phyloP scores from a whole-genome alignment of 1,140 invertebrate genomes.

The Brachionus sp. region DNA sequence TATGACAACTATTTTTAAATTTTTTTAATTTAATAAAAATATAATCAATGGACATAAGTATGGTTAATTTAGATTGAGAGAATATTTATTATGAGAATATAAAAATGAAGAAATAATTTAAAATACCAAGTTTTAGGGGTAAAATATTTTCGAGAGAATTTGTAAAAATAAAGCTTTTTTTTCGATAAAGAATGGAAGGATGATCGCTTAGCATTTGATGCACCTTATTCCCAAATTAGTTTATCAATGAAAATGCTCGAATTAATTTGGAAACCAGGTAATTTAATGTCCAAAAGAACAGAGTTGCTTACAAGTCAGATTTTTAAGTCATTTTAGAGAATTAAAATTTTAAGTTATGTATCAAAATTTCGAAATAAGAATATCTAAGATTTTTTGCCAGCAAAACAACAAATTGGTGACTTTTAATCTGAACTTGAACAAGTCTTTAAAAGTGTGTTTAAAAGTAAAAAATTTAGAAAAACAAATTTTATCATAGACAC shows the following conservation, averaged over 20 bases:
- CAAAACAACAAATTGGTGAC: too few relatives aligned
- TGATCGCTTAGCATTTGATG: slow-evolving; percentile 51
- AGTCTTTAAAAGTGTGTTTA: slow-evolving; percentile 48
- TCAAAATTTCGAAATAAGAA: too few relatives aligned
- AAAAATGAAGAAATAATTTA: neutral
- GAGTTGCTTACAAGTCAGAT: too few relatives aligned
- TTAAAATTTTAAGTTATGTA: too few relatives aligned
- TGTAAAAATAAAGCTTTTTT: neutral
- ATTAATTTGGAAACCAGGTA: slow-evolving; percentile 51
- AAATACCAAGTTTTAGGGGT: too few relatives aligned
- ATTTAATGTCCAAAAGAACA: neutral
- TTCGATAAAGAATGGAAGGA: slow-evolving; percentile 50
- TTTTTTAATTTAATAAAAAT: too few relatives aligned
- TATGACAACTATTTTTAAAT: too few relatives aligned
- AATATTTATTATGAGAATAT: neutral
- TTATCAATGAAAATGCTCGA: slow-evolving; percentile 47
- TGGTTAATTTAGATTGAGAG: neutral
- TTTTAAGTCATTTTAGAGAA: too few relatives aligned
- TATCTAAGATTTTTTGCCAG: too few relatives aligned
- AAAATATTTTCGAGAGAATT: too few relatives aligned
- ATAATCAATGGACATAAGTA: too few relatives aligned
- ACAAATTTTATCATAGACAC: slow-evolving; percentile 50
- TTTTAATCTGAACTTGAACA: slow-evolving; percentile 49
- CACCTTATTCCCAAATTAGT: slow-evolving; percentile 19
- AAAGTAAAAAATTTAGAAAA: neutral